These are phyloP conservation scores for Agonopterix heracliana DNA, from an alignment of 2,888 invertebrate species.

Conservation along the genomic window DNA sequence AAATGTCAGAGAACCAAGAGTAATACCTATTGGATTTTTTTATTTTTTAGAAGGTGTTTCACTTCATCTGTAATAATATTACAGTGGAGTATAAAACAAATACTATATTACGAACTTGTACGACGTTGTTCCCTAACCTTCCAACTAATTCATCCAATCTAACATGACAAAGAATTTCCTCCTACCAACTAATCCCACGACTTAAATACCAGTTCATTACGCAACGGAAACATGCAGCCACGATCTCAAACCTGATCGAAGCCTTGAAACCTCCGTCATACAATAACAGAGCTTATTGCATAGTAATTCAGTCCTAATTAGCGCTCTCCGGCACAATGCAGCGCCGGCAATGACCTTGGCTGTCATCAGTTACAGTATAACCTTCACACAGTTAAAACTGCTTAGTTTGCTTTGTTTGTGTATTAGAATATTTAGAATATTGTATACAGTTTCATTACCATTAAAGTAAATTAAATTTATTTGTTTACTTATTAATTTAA, in stretches of 20 bases:
- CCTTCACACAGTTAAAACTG: slow-evolving; percentile 5
- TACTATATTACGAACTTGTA: too few species aligned
- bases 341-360: slow-evolving; percentile 55
- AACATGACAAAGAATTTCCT: neutral
- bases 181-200: slow-evolving; percentile 3
- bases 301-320: neutral
- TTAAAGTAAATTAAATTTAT: too few species aligned
- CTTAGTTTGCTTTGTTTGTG: neutral
- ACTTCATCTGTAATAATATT: too few species aligned
- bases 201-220: slow-evolving; percentile 16
- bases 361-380: slow-evolving; percentile 27
- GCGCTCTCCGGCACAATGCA: neutral
- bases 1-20: too few species aligned
- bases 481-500: too few species aligned
- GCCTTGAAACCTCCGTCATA: neutral
- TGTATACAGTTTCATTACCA: too few species aligned
- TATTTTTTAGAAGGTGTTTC: too few species aligned
- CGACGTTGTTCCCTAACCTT: too few species aligned
- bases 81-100: too few species aligned
- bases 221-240: slow-evolving; percentile 32
- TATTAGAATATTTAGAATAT: too few species aligned
- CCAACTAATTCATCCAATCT: too few species aligned
- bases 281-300: neutral
- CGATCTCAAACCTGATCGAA: slow-evolving; percentile 12
- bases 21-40: too few species aligned